Evolutionary conservation across 1,140 invertebrate species (phyloP).

Genomic region (Trypoxylus dichotomus): DNA sequence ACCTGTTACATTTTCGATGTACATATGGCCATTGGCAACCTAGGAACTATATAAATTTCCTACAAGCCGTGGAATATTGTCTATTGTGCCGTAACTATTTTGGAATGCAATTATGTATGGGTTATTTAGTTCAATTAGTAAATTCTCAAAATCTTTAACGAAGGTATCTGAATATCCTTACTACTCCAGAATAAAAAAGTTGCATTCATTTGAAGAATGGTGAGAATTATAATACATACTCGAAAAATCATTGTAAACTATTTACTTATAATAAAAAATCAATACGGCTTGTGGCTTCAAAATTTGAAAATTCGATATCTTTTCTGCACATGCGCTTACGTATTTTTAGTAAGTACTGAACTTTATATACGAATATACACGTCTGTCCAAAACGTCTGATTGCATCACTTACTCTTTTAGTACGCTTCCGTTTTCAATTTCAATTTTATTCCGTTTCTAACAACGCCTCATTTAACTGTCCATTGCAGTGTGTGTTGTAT

Average conservation of each 20-base stretch:
- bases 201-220: background rate
- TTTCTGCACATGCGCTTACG: too few species aligned
- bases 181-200: slow-evolving; percentile 44
- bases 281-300: too few species aligned
- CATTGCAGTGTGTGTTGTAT: too few species aligned
- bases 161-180: slow-evolving; percentile 42
- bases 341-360: too few species aligned
- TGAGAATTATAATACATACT: background rate
- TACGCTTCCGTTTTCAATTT: too few species aligned
- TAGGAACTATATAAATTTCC: slow-evolving; percentile 38
- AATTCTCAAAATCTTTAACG: slow-evolving; percentile 42
- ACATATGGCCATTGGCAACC: background rate
- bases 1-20: slow-evolving; percentile 22
- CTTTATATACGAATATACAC: too few species aligned
- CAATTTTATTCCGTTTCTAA: too few species aligned
- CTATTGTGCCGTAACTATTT: background rate
- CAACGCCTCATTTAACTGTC: too few species aligned
- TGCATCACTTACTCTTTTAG: too few species aligned
- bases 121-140: slow-evolving; percentile 36
- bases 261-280: background rate
- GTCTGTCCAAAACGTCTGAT: too few species aligned
- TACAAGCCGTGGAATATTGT: slow-evolving; percentile 30
- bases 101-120: background rate
- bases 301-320: too few species aligned
- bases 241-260: background rate